Conservation (phyloP, 2,113 vertebrate genomes). For the Piprites chloris region DNA sequence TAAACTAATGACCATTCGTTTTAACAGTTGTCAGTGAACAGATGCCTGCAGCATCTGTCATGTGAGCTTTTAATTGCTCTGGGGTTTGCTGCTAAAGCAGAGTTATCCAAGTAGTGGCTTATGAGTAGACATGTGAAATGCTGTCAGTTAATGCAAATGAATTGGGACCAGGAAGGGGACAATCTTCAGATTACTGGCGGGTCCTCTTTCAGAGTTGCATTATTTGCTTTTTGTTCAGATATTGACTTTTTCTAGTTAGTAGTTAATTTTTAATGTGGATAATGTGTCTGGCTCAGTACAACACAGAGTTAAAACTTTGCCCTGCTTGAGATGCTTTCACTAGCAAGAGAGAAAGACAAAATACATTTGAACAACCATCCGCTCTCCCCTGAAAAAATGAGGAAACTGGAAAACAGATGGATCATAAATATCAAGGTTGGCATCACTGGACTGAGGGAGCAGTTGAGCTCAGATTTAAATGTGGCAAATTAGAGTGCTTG, state of each 20-base stretch:
- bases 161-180: not conserved
- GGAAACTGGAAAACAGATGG: not conserved
- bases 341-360: not conserved
- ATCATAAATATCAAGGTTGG: not conserved
- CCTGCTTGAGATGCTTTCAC: not conserved
- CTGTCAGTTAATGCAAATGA: not conserved
- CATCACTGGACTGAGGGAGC: not conserved
- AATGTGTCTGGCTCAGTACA: not conserved
- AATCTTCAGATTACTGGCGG: not conserved
- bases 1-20: slow-evolving; percentile 28
- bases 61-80: slow-evolving; percentile 15
- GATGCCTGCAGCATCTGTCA: slow-evolving; percentile 9
- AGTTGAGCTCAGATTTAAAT: not conserved
- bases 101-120: not conserved
- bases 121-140: not conserved
- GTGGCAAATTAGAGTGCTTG: not conserved
- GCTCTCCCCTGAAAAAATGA: not conserved
- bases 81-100: not conserved
- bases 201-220: not conserved
- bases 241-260: not conserved
- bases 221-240: not conserved
- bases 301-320: not conserved
- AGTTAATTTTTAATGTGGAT: not conserved
- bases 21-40: slow-evolving; percentile 19
- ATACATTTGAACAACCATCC: not conserved